phyloP scores from a whole-genome alignment of 2,888 invertebrate genomes.

The Tachina lurida region DNA sequence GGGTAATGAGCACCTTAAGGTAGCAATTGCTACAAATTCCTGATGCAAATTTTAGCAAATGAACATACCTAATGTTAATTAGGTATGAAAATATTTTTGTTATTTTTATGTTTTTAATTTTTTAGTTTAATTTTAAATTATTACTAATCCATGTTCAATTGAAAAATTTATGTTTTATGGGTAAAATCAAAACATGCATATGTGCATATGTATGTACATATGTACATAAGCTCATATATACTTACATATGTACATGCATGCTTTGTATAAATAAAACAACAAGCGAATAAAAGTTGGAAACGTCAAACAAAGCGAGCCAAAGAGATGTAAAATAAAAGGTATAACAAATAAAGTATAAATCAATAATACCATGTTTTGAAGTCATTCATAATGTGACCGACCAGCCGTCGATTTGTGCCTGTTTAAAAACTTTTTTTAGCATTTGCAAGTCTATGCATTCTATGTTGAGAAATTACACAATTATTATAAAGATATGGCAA shows the following conservation, averaged over 20 bases:
- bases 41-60: too few relatives aligned
- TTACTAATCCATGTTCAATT: too few relatives aligned
- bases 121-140: too few relatives aligned
- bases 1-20: too few relatives aligned
- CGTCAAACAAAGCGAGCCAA: not conserved
- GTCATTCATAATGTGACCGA: slow-evolving; percentile 15
- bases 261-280: not conserved
- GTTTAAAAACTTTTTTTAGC: slow-evolving; percentile 16
- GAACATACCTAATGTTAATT: too few relatives aligned
- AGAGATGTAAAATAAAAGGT: not conserved
- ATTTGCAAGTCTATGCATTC: slow-evolving; percentile 15
- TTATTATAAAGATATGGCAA: too few relatives aligned
- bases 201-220: not conserved
- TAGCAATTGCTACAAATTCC: too few relatives aligned
- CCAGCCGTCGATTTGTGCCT: not conserved
- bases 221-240: not conserved
- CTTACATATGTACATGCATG: not conserved
- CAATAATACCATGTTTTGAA: slow-evolving; percentile 9
- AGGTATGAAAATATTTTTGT: too few relatives aligned
- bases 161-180: too few relatives aligned
- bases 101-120: too few relatives aligned
- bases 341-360: slow-evolving; percentile 19
- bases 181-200: too few relatives aligned
- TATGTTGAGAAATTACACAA: too few relatives aligned
- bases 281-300: not conserved